phyloP scores from a whole-genome alignment of 2,888 invertebrate genomes.

The Acleris sparsana region DNA sequence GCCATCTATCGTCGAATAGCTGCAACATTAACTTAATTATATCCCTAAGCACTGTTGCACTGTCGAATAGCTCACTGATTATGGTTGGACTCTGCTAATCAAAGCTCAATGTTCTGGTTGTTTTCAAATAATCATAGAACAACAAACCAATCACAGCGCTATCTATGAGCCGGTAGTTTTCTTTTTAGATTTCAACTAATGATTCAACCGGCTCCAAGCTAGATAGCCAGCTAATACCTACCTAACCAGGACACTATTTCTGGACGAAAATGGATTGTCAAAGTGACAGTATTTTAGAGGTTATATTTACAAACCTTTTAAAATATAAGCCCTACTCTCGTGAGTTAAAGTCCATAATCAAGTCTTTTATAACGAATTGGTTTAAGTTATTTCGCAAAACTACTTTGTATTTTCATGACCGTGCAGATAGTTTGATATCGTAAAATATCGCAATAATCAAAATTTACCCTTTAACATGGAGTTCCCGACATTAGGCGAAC shows the following conservation, averaged over 20 bases:
- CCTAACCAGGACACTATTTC: background rate
- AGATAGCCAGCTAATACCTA: background rate
- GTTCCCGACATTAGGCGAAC: constrained; percentile 87
- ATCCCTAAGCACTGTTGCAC: too few relatives aligned
- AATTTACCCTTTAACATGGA: constrained; percentile 80
- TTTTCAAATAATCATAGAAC: too few relatives aligned
- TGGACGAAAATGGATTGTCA: constrained; percentile 3
- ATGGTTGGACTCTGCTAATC: too few relatives aligned
- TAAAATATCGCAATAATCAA: background rate
- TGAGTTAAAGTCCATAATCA: background rate
- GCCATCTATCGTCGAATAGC: too few relatives aligned
- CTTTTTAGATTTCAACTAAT: background rate
- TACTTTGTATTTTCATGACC: constrained; percentile 5
- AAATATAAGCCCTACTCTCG: too few relatives aligned
- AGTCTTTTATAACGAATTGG: background rate
- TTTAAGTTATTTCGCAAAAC: background rate
- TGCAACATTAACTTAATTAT: too few relatives aligned
- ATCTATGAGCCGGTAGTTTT: background rate
- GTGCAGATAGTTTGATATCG: background rate
- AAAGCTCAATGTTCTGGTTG: too few relatives aligned
- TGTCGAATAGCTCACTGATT: too few relatives aligned
- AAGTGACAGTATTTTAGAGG: constrained; percentile 19
- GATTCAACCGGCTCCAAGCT: background rate
- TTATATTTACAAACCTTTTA: constrained; percentile 3
- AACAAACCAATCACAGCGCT: background rate